Evolutionary conservation across 2,113 vertebrate species (phyloP).

Genomic region (Laticauda laticaudata): DNA sequence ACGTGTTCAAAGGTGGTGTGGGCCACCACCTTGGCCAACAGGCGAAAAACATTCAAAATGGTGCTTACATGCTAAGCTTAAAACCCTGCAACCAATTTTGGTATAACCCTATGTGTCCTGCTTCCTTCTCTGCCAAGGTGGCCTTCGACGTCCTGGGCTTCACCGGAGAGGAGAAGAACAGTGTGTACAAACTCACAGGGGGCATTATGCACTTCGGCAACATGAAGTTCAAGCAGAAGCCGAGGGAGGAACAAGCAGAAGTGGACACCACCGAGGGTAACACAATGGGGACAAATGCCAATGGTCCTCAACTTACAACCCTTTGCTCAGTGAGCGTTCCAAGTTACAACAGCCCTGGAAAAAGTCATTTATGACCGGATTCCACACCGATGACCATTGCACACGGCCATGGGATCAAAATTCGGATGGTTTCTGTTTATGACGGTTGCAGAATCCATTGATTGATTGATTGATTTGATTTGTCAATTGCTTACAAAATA

Average conservation of each 20-base stretch:
- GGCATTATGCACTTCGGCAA: slow-evolving; percentile 53
- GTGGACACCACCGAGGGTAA: slow-evolving; percentile 45
- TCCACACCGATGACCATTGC: too few species aligned
- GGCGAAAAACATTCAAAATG: neutral
- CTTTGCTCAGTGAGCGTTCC: too few species aligned
- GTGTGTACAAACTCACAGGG: slow-evolving; percentile 43
- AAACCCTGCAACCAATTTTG: neutral
- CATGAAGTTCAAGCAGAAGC: slow-evolving; percentile 68
- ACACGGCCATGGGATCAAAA: too few species aligned
- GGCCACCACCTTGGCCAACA: neutral
- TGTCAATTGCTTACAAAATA: too few species aligned
- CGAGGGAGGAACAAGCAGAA: slow-evolving; percentile 65
- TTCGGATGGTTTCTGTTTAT: too few species aligned
- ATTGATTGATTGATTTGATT: too few species aligned
- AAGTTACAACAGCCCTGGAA: too few species aligned
- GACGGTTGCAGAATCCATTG: too few species aligned
- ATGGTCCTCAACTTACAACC: neutral
- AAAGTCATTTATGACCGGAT: too few species aligned
- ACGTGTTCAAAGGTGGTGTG: slow-evolving; percentile 2
- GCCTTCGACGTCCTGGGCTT: slow-evolving; percentile 68
- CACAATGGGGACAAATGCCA: accelerated
- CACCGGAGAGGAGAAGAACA: slow-evolving; percentile 47
- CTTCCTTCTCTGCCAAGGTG: slow-evolving; percentile 37
- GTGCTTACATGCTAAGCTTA: neutral
- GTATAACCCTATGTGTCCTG: accelerated